Evolutionary conservation across 2,113 vertebrate species (phyloP), one percentile per base, ranked within the genome.

Genomic region (Alectura lathami): DNA sequence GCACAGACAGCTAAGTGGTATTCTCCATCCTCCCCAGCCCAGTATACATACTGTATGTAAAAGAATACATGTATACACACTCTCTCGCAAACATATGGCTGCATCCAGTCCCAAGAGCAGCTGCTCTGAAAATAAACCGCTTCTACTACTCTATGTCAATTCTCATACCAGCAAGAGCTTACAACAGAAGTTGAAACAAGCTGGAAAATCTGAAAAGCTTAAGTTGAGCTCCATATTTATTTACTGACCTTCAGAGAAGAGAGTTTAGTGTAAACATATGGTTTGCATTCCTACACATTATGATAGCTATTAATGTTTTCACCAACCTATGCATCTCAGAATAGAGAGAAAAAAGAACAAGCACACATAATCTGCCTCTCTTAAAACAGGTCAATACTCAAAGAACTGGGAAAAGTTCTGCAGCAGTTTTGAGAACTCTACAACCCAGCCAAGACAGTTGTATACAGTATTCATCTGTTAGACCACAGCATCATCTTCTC

Each of bases 401-500:
- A 51, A 60, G 26, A 64, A 29, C 14, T 27, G 1, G 4, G 21
- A 80, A 13, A 20, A 59, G 24, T 48, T 70, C n/a, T 10, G 18
- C 74, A 13, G 23, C 22, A 76, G 17, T 66, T 88, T 83, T 43
- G 51, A 80, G 57, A 63, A 32, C 8, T n/a, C 13, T n/a, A 62
- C 13, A 93, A 38, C 10, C 8, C 51, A 80, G 32, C 9, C 23
- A 48, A 79, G n/a, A 47, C 23, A 42, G 24, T 53, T 12, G 32
- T 48, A 17, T 8, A 17, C n/a, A 53, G 7, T 48, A 43, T 69
- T 88, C 4, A 51, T 29, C 34, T 74, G 7, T 22, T 67, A 42
- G 20, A 15, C n/a, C 43, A 70, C 0, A 0, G 26, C 48, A 16
- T 43, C 0, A 22, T 53, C 62, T 70, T 48, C 7, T 45, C 22